Evolutionary conservation across 2,113 vertebrate species (phyloP), one percentile per base, ranked within the genome.

Genomic region (Petromus typicus): DNA sequence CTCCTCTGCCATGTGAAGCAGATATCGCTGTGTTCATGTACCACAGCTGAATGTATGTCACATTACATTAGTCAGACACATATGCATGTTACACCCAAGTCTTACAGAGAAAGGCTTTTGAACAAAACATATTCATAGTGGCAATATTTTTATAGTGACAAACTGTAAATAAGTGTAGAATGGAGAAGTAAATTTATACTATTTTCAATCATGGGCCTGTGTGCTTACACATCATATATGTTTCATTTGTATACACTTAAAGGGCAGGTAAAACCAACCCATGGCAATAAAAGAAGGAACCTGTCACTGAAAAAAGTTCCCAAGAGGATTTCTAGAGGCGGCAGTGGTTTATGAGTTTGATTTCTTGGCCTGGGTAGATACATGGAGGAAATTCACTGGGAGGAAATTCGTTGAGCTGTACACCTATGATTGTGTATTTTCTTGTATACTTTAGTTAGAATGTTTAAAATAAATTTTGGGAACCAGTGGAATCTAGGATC

Each of bases 381-480:
- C 4, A 11, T 22, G 11, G 56, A 57, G 2, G 37, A 34, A 67
- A 34, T 56, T 76, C 9, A 25, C 32, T n/a, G 75, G 27, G 64
- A 95, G 23, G 56, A 85, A 89, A 71, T 30, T 61, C 37, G 34
- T 3, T 75, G 48, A 88, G 25, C 45, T 91, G 6, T 51, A 34
- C 23, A 80, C 1, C 45, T 79, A 18, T 7, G 17, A 43, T 51
- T 71, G 25, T 64, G 27, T 13, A n/a, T 11, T 37, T 85, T 40
- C 23, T n/a, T 94, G 25, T 43, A 45, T 64, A 32, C 30, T 67
- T 61, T 8, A 73, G 63, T 71, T 87, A 75, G 59, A 80, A 69
- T 51, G 56, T 48, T 90, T 40, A 95, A 73, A 91, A 88, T 91
- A 48, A 88, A 85, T 34, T 51, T 27, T 54, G 67, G 45, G 14